phyloP scores from a whole-genome alignment of 2,888 invertebrate species.

The Tenthredo mesomela region DNA sequence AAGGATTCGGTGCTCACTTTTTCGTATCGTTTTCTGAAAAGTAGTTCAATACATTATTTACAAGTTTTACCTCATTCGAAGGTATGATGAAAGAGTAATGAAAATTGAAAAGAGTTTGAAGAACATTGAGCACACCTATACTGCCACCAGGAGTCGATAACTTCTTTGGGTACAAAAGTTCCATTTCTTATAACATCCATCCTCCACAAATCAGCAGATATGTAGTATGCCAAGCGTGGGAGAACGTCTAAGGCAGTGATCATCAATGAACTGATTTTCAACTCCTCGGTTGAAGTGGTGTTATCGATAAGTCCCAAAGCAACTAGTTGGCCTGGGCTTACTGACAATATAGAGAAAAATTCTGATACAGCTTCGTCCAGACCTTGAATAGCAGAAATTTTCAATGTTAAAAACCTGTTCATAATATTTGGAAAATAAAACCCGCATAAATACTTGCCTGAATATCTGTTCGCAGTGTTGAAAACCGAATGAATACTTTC shows the following conservation, averaged over 20 bases:
- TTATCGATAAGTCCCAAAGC: constrained; percentile 63
- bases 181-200: constrained; percentile 66
- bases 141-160: constrained; percentile 71
- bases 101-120: neutral
- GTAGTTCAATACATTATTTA: neutral
- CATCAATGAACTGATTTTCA: constrained; percentile 66
- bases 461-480: constrained; percentile 68
- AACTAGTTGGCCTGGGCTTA: constrained; percentile 70
- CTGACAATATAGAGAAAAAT: constrained; percentile 70
- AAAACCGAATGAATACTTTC: constrained; percentile 59
- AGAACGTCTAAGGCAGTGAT: constrained; percentile 72
- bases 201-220: constrained; percentile 71
- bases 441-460: constrained; percentile 62
- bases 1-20: constrained; percentile 58
- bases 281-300: constrained; percentile 62
- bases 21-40: constrained; percentile 67
- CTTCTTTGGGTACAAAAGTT: constrained; percentile 60
- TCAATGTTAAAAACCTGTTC: neutral
- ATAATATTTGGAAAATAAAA: neutral
- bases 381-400: constrained; percentile 57
- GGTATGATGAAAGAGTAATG: neutral
- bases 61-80: neutral
- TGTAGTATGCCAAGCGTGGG: constrained; percentile 73
- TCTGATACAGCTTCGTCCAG: constrained; percentile 70
- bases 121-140: constrained; percentile 64